A percentile compares a stretch with the other conserved stretches of the same genome.
phyloP scores from a whole-genome alignment of 2,797 vertebrate genomes.

The Cottoperca gobio region DNA sequence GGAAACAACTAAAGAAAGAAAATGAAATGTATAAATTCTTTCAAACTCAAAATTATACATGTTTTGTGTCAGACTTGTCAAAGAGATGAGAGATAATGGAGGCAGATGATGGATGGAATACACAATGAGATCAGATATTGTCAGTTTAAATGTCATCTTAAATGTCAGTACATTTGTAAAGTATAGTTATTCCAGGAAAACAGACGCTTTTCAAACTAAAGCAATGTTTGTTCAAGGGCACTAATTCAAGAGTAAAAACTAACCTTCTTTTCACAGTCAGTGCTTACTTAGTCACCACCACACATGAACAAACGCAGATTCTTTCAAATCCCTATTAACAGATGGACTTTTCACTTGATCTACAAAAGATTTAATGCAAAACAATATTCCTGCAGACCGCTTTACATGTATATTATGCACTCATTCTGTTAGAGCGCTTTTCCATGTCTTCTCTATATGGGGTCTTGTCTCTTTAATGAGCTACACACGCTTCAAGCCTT shows the following conservation, averaged over 20 bases:
- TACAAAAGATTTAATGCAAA: slow-evolving; percentile 16
- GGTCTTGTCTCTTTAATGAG: slow-evolving; percentile 41
- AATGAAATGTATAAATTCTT: not conserved
- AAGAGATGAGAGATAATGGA: not conserved
- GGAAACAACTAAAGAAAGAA: not conserved
- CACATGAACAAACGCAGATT: not conserved
- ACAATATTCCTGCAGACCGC: slow-evolving; percentile 14
- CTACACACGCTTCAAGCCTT: slow-evolving; percentile 31
- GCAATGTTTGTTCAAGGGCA: not conserved
- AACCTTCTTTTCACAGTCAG: not conserved
- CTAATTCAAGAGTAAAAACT: not conserved
- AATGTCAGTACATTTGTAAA: not conserved
- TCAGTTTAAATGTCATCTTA: slow-evolving; percentile 5
- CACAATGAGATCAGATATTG: not conserved
- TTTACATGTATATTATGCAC: not conserved
- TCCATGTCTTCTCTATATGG: slow-evolving; percentile 46
- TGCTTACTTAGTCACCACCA: too few relatives aligned
- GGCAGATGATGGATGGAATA: not conserved
- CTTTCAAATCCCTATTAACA: not conserved
- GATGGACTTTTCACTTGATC: slow-evolving; percentile 7
- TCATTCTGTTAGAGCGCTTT: slow-evolving; percentile 48
- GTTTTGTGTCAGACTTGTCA: not conserved
- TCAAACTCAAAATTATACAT: not conserved
- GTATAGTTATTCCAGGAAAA: not conserved
- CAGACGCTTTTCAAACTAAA: not conserved